Evolutionary conservation across 1,140 invertebrate species (phyloP).

Genomic region (Drosophila seguyi): DNA sequence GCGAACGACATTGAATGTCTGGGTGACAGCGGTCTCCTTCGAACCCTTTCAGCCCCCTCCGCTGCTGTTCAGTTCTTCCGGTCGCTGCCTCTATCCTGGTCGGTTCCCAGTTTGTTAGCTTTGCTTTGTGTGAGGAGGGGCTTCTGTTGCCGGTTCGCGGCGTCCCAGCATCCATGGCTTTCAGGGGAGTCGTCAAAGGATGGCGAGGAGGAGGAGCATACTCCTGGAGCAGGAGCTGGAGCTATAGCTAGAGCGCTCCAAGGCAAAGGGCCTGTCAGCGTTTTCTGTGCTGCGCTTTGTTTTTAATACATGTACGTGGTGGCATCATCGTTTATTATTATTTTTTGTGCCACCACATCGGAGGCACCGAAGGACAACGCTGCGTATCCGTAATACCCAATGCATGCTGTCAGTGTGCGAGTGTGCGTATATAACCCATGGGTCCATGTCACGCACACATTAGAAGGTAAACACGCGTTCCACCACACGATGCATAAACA

Average conservation of each 20-base stretch:
- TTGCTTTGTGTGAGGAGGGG: constrained; percentile 62
- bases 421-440: constrained; percentile 43
- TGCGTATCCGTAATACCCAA: constrained; percentile 69
- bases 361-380: constrained; percentile 37
- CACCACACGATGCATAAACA: constrained; percentile 77
- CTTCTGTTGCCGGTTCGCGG: constrained; percentile 36
- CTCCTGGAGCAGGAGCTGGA: constrained; percentile 11
- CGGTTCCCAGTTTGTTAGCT: constrained; percentile 67
- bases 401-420: constrained; percentile 26
- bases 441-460: constrained; percentile 79
- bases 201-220: too few species aligned
- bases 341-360: constrained; percentile 55
- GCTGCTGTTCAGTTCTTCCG: constrained; percentile 37
- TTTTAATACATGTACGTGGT: constrained; percentile 81
- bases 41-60: not conserved
- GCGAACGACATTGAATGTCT: constrained; percentile 47
- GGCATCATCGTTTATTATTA: constrained; percentile 78
- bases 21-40: constrained; percentile 21
- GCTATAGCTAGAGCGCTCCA: constrained; percentile 24
- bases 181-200: constrained; percentile 11
- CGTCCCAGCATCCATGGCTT: constrained; percentile 41
- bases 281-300: constrained; percentile 75
- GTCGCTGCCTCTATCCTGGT: constrained; percentile 53
- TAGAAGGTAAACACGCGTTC: constrained; percentile 76
- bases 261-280: constrained; percentile 68